Base-by-base conservation (phyloP, 2,888 invertebrate genomes). In the Noctua janthe region DNA sequence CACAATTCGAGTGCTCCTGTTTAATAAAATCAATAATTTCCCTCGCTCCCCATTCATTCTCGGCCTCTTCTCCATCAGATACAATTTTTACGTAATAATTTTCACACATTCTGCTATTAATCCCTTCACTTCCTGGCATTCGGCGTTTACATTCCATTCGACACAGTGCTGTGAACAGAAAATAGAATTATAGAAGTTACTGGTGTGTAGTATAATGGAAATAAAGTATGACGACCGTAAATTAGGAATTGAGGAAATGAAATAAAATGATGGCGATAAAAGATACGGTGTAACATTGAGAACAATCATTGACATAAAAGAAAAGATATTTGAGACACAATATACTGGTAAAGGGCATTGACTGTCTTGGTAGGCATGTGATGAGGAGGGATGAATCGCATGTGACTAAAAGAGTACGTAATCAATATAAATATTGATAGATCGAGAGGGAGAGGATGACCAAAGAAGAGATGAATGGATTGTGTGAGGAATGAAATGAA, bases 71-170 rank as follows among this genome's bases (percentile, higher is more conserved):
- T 62, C 8, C 15, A 47, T 29, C 15, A 23, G 11, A 78, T 23
- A 39, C 7, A 43, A 2, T 1, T 17, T 29, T 81, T 39, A 84
- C 20, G 70, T 35, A 70, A 66, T 49, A 29, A 81, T n/a, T 71
- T 84, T 72, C 6, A 69, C 43, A 84, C 85, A 82, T 72, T 84
- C 62, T 49, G 10, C 17, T 62, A 84, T 11, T 47, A 69, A 29
- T 67, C 11, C 0, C 1, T 82, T 84, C 0, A 54, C 47, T 72
- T 72, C 80, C 54, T 84, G 71, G 67, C 85, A 82, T 39, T 84
- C 85, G 8, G 8, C 17, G n/a, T 85, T 82, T 39, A 0, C 4
- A 1, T 29, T 29, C 85, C 82, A 82, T 39, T 62, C 62, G 0
- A 8, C 23, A 15, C 82, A 82, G 80, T 80, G 54, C 82, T 82